Evolutionary conservation across 2,113 vertebrate genomes (phyloP).

Genomic region (Oryzias curvinotus): DNA sequence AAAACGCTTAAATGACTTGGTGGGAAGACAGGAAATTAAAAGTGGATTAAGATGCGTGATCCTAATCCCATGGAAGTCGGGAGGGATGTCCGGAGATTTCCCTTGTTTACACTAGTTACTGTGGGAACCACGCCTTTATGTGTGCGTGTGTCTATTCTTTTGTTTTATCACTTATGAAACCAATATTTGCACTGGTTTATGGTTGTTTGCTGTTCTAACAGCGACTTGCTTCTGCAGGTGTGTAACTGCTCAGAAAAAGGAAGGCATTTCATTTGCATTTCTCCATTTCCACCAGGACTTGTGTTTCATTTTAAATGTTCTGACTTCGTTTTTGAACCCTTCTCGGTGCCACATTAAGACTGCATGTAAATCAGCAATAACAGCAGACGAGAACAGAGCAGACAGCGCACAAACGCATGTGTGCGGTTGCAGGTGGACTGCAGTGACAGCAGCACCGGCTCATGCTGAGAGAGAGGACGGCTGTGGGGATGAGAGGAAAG

Average conservation of each 20-base stretch:
- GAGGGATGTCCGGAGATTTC: conserved; percentile 30
- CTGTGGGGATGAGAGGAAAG: neutral
- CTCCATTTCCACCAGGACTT: no score
- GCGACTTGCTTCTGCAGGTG: neutral
- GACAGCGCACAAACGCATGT: neutral
- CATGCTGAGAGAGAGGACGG: conserved; percentile 10
- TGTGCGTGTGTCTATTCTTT: neutral
- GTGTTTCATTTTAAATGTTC: no score
- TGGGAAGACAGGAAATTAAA: neutral
- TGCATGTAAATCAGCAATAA: neutral
- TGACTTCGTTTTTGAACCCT: no score
- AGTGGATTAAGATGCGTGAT: neutral
- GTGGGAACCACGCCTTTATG: conserved; percentile 25
- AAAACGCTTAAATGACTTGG: neutral
- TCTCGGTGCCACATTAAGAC: neutral
- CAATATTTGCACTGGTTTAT: neutral
- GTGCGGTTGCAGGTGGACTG: conserved; percentile 10
- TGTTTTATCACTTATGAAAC: neutral
- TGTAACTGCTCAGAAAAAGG: neutral
- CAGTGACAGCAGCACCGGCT: conserved; percentile 13
- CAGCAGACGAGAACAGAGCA: neutral
- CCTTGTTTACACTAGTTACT: conserved; percentile 51
- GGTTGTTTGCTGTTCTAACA: neutral
- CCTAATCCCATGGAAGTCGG: neutral
- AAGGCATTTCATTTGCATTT: neutral